Conservation (phyloP, 1,140 invertebrate species). For the Prorops nasuta region DNA sequence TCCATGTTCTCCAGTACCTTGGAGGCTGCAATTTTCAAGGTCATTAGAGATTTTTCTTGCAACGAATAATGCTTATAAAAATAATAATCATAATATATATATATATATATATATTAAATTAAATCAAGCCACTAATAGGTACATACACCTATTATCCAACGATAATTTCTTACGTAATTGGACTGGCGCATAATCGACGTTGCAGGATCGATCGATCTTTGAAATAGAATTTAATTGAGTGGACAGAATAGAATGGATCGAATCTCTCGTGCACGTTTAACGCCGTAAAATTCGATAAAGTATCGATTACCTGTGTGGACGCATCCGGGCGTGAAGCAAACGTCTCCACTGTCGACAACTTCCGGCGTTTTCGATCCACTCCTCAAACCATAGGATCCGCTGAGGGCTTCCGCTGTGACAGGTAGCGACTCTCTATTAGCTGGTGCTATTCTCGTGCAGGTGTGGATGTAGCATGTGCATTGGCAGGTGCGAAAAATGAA, state of each 20-base stretch:
- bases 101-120: no score
- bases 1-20: conserved; percentile 60
- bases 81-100: no score
- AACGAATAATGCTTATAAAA: no score
- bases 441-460: conserved; percentile 31
- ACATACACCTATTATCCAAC: no score
- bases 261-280: no score
- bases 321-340: conserved; percentile 66
- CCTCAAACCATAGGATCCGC: conserved; percentile 27
- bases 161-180: no score
- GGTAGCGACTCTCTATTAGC: conserved; percentile 45
- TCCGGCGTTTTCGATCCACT: conserved; percentile 36
- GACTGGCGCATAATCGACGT: no score
- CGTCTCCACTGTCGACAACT: conserved; percentile 29
- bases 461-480: conserved; percentile 21
- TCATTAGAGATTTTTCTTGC: conserved; percentile 3
- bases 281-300: not conserved
- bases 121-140: no score
- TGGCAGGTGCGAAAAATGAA: conserved; percentile 18
- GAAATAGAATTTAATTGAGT: not conserved
- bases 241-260: no score
- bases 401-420: conserved; percentile 50
- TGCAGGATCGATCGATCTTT: no score
- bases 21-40: conserved; percentile 44
- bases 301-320: conserved; percentile 61